Percentiles rank a stretch among this genome's conserved stretches.
phyloP scores from a whole-genome alignment of 2,797 vertebrate genomes.

The Spheniscus humboldti region DNA sequence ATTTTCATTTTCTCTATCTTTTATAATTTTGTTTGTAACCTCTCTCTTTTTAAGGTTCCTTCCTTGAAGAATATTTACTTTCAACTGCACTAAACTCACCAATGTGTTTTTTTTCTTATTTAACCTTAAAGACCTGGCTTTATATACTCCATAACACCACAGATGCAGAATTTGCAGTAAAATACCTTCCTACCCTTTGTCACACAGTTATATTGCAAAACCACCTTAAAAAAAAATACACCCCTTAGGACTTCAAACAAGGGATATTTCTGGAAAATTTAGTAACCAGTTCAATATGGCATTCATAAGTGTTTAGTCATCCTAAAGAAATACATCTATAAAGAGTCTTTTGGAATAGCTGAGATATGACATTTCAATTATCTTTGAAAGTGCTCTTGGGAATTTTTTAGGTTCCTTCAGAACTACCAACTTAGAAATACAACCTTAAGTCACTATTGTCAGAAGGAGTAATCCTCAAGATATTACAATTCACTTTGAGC shows the following conservation, averaged over 20 bases:
- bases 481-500: neutral
- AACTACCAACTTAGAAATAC: neutral
- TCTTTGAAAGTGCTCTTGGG: neutral
- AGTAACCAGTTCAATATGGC: rapidly evolving
- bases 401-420: neutral
- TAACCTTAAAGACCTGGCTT: neutral
- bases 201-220: neutral
- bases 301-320: neutral
- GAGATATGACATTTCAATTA: neutral
- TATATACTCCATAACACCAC: neutral
- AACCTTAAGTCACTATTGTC: neutral
- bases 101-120: neutral
- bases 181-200: neutral
- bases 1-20: neutral
- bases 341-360: neutral
- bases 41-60: neutral
- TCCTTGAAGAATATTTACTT: neutral
- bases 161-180: neutral
- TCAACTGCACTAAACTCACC: neutral
- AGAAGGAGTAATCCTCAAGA: neutral
- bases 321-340: neutral
- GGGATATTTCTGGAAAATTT: neutral
- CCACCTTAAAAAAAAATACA: neutral
- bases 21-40: neutral
- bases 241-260: neutral